A percentile compares a stretch with the other conserved stretches of the same genome.
Conservation (phyloP, 2,113 vertebrate genomes). For the Podarcis raffonei region DNA sequence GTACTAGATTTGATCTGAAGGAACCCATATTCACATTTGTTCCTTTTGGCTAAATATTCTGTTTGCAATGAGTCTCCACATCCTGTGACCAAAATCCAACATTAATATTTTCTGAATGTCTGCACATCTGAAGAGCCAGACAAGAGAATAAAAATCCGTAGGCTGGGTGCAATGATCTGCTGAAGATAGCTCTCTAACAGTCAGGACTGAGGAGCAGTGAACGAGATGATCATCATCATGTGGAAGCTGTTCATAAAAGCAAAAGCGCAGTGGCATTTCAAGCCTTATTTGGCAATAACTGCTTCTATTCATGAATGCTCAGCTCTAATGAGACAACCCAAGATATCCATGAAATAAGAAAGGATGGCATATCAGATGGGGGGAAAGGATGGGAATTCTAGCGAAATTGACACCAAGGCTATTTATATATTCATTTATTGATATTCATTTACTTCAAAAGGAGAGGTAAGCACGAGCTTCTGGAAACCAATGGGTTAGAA, state of each 20-base stretch:
- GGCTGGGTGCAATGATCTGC: conserved; percentile 21
- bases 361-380: conserved; percentile 19
- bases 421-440: conserved; percentile 6
- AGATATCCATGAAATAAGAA: conserved; percentile 50
- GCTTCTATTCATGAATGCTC: conserved; percentile 45
- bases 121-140: conserved; percentile 40
- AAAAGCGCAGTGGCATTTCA: conserved; percentile 71
- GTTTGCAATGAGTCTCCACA: conserved; percentile 50
- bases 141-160: conserved; percentile 45
- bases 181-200: conserved; percentile 41
- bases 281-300: conserved; percentile 66
- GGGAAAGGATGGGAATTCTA: conserved; percentile 6
- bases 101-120: conserved; percentile 45
- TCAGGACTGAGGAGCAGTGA: conserved; percentile 56
- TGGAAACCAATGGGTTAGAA: not conserved
- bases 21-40: conserved; percentile 57
- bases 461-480: not conserved
- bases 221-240: conserved; percentile 44
- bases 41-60: conserved; percentile 59
- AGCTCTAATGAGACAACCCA: conserved; percentile 39
- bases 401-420: conserved; percentile 5
- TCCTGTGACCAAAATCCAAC: conserved; percentile 28
- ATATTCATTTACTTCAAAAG: not conserved
- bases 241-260: conserved; percentile 58
- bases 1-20: conserved; percentile 47